phyloP scores from a whole-genome alignment of 2,888 invertebrate species.

The Mesorhabditis sp. region DNA sequence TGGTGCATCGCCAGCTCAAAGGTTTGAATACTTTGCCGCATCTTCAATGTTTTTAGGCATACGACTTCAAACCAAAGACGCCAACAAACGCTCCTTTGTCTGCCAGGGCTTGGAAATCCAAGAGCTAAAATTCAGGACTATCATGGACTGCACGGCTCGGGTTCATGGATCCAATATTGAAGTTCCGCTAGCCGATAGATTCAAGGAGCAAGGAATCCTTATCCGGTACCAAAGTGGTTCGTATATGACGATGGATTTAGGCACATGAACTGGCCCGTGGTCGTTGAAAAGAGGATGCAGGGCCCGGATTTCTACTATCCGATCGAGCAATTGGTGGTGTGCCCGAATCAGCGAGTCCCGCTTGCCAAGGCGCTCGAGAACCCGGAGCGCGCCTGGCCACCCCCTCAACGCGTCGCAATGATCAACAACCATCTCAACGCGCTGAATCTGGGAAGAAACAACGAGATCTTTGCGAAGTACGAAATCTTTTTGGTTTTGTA shows the following conservation, averaged over 20 bases:
- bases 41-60: background rate
- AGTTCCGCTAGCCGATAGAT: background rate
- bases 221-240: background rate
- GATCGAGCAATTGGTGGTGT: background rate
- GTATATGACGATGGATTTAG: background rate
- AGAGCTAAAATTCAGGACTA: background rate
- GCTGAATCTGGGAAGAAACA: background rate
- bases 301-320: background rate
- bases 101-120: background rate
- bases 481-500: background rate
- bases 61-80: background rate
- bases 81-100: background rate
- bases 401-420: background rate
- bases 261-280: background rate
- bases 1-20: background rate
- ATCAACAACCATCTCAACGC: background rate
- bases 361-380: background rate
- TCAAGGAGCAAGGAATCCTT: background rate
- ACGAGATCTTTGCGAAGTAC: background rate
- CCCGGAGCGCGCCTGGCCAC: background rate
- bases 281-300: background rate
- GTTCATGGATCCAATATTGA: background rate
- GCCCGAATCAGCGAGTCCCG: background rate
- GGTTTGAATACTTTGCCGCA: background rate
- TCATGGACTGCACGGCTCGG: background rate